These are phyloP conservation scores for Lymantria dispar DNA, from an alignment of 2,888 invertebrate genomes.

Conservation along the genomic window DNA sequence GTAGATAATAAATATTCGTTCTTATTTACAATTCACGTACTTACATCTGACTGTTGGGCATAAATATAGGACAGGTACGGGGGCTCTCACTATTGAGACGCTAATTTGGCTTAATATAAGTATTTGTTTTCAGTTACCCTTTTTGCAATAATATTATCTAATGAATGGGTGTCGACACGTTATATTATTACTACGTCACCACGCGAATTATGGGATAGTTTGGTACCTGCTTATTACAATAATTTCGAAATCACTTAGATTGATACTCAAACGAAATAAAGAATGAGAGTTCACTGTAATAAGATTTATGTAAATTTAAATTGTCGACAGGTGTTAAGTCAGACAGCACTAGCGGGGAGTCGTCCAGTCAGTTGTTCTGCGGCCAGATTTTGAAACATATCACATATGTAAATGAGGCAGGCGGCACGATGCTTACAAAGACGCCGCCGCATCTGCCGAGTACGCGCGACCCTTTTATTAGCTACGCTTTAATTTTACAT, in stretches of 20 bases:
- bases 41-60: too few relatives aligned
- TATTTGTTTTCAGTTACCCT: too few relatives aligned
- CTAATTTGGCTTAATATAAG: too few relatives aligned
- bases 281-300: conserved; percentile 13
- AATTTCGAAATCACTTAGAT: conserved; percentile 14
- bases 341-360: conserved; percentile 52
- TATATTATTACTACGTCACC: too few relatives aligned
- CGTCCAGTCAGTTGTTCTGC: conserved; percentile 48
- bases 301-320: conserved; percentile 29
- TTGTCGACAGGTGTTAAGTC: conserved; percentile 46
- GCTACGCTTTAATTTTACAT: conserved; percentile 58
- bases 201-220: too few relatives aligned
- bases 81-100: too few relatives aligned
- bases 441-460: conserved; percentile 48
- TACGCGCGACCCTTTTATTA: conserved; percentile 61
- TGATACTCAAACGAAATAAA: conserved; percentile 23
- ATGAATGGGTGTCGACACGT: too few relatives aligned
- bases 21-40: too few relatives aligned
- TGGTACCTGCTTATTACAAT: not conserved
- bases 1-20: too few relatives aligned
- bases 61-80: too few relatives aligned
- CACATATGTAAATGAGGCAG: conserved; percentile 63
- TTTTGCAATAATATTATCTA: too few relatives aligned
- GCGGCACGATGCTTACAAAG: conserved; percentile 53
- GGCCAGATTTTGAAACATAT: conserved; percentile 68